Conservation (phyloP, 1,140 invertebrate genomes). For the Sminthurides bifidus region DNA sequence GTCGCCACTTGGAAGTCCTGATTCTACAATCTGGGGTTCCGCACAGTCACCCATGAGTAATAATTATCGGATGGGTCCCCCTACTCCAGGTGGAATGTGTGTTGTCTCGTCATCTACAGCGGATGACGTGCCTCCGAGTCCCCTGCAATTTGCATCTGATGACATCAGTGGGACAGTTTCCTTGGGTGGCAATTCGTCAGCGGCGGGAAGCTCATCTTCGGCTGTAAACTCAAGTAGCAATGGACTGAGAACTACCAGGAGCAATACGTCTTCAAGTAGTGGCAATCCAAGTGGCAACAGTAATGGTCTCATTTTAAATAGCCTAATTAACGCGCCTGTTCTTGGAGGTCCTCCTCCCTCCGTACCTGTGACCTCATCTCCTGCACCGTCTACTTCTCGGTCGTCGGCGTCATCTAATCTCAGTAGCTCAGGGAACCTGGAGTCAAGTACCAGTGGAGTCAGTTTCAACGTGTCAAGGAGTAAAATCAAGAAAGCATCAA, state of each 20-base stretch:
- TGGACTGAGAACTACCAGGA: conserved; percentile 3
- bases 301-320: neutral
- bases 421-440: no score
- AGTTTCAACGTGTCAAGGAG: conserved; percentile 6
- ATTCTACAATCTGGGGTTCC: conserved; percentile 27
- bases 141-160: conserved; percentile 14
- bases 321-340: neutral
- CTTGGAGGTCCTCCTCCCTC: no score
- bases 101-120: conserved; percentile 29
- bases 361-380: neutral
- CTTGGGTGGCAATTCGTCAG: neutral
- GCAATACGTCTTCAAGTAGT: neutral
- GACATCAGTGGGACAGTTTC: conserved; percentile 10
- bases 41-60: conserved; percentile 14
- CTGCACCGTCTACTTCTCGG: neutral
- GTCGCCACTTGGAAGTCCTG: conserved; percentile 27
- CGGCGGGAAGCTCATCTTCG: no score
- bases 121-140: conserved; percentile 25
- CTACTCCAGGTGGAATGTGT: conserved; percentile 28
- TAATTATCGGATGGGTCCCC: conserved; percentile 5
- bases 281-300: neutral
- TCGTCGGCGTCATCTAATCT: conserved; percentile 6
- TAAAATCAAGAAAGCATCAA: conserved; percentile 32
- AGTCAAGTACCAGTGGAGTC: neutral
- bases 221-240: conserved; percentile 2